phyloP scores from a whole-genome alignment of 2,113 vertebrate species.

The Myanophis thanlyinensis region DNA sequence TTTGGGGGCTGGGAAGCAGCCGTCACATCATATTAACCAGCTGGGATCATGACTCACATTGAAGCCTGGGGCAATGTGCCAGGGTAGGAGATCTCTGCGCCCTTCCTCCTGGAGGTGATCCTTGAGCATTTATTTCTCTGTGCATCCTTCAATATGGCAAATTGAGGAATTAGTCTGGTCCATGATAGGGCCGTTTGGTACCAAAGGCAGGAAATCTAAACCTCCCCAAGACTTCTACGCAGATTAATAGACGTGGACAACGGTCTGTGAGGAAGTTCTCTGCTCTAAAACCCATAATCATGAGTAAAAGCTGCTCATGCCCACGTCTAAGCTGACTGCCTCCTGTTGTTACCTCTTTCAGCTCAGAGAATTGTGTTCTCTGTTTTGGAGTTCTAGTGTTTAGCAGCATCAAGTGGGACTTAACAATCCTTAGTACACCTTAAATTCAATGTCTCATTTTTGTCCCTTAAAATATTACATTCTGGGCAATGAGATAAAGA shows the following conservation, averaged over 20 bases:
- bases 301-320: background rate
- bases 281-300: background rate
- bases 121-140: background rate
- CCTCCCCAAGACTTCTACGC: background rate
- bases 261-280: background rate
- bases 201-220: background rate
- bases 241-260: background rate
- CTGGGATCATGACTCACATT: constrained; percentile 5
- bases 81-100: background rate
- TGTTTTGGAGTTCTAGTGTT: background rate
- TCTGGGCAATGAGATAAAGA: background rate
- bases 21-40: constrained; percentile 1
- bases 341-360: background rate
- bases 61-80: background rate
- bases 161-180: background rate
- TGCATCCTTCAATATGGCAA: background rate
- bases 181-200: background rate
- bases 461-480: background rate
- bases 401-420: background rate
- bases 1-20: constrained; percentile 1
- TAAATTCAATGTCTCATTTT: background rate
- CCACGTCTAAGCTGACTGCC: background rate
- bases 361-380: background rate
- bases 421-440: background rate
- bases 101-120: background rate